Base-by-base conservation (phyloP, 1,140 invertebrate species). In the Ditylenchus dipsaci region DNA sequence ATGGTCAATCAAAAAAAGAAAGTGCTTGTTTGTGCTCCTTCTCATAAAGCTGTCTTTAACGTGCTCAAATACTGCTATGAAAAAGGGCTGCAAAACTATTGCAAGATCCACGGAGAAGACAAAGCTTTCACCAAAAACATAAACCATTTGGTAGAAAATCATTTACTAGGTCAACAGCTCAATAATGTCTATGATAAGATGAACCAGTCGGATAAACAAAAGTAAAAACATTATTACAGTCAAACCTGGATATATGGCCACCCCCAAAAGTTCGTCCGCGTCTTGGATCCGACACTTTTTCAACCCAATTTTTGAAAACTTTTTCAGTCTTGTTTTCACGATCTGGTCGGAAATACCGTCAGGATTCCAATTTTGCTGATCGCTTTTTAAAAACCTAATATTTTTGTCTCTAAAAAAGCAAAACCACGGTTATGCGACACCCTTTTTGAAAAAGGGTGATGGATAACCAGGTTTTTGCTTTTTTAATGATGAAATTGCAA, bases 21-120 rank as follows among this genome's bases (percentile, higher is more conserved):
- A 21, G 69, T 68, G 26, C 33, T 74, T 33, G 60, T 67, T 19
- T 71, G 69, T 53, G 69, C 69, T 3, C 69, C 67, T 21, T 71
- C 69, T 11, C 53, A 71, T 43, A 61, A 63, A 53, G 69, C 69
- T 27, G 68, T 71, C 1, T 45, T 65, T 19, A 69, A 69, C 43
- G 53, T 71, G 17, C 27, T 72, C 38, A 11, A 62, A 19, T 38
- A 43, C 9, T 73, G 71, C 43, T 23, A 69, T 33, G 1, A 9
- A 58, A 67, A 69, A 11, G 53, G 58, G 43, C 21, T 71, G 17
- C 15, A 17, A 30, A 71, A 65, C 17, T 56, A 65, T 15, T 65
- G 63, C 21, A 65, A 65, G n/a, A 27, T 65, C 23, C 42, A 65
- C 63, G 63, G 42, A n/a, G 42, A 65, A 65, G 42, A 65, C n/a